Percentiles rank a stretch among this genome's conserved stretches.
phyloP scores from a whole-genome alignment of 2,113 vertebrate species.

The Sialia sialis region DNA sequence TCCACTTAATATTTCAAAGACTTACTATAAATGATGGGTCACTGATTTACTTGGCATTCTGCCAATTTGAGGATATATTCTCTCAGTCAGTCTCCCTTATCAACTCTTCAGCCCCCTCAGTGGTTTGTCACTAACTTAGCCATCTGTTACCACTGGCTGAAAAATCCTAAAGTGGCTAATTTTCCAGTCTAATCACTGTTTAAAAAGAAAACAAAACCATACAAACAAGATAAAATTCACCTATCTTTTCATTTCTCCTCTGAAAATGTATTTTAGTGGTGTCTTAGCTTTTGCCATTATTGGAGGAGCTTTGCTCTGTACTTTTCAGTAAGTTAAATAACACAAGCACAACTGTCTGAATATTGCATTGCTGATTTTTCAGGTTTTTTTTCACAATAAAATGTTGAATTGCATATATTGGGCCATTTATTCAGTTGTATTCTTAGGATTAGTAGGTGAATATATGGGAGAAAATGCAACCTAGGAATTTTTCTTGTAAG shows the following conservation, averaged over 20 bases:
- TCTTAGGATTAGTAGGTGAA: background rate
- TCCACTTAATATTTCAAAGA: constrained; percentile 31
- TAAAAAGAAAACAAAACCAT: background rate
- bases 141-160: constrained; percentile 37
- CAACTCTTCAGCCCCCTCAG: constrained; percentile 11
- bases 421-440: background rate
- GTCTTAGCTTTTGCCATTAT: background rate
- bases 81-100: constrained; percentile 31
- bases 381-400: background rate
- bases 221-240: background rate
- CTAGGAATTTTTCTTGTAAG: background rate
- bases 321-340: background rate
- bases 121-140: constrained; percentile 27
- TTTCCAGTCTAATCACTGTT: constrained; percentile 37
- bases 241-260: background rate
- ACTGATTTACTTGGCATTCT: constrained; percentile 30
- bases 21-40: background rate
- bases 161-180: constrained; percentile 18
- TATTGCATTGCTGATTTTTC: background rate
- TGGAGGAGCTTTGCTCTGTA: background rate
- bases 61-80: background rate
- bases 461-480: background rate
- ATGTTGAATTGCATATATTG: background rate
- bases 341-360: background rate
- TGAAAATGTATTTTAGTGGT: background rate